Percentiles rank a stretch among this genome's conserved stretches.
These are phyloP conservation scores for Heliocidaris erythrogramma DNA, from an alignment of 35 echinoderm and acorn worm species.

Conservation along the genomic window DNA sequence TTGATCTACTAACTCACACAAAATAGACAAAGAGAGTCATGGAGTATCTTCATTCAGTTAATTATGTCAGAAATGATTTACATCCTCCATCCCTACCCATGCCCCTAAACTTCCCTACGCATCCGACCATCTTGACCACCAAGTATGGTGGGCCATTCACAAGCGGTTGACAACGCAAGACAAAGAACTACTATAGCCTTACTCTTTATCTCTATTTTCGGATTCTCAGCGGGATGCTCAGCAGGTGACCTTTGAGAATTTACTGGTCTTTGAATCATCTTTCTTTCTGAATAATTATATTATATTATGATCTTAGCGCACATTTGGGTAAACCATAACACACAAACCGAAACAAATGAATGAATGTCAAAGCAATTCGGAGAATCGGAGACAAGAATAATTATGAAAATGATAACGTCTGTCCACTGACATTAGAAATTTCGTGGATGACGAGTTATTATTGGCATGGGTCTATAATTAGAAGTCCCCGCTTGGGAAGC, in stretches of 20 bases:
- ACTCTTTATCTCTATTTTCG: neutral
- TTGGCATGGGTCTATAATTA: slow-evolving; percentile 16
- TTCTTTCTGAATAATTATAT: neutral
- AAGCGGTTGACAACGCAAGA: neutral
- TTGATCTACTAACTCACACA: neutral
- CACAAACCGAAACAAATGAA: neutral
- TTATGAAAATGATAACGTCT: neutral
- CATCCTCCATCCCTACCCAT: neutral
- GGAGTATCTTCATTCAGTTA: neutral
- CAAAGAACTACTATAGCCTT: too few relatives aligned
- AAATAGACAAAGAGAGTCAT: neutral
- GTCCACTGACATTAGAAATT: neutral
- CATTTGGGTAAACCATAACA: neutral
- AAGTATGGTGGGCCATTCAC: neutral
- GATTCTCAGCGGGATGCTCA: neutral
- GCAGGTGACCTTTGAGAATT: too few relatives aligned
- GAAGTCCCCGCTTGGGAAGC: neutral
- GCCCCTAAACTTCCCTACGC: neutral
- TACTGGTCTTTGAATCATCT: neutral
- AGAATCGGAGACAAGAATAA: neutral
- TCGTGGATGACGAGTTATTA: neutral
- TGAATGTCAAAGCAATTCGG: neutral
- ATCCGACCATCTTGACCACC: neutral
- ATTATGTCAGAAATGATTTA: neutral
- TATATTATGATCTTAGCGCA: neutral